phyloP scores from a whole-genome alignment of 2,797 vertebrate species.

The Scleropages formosus region DNA sequence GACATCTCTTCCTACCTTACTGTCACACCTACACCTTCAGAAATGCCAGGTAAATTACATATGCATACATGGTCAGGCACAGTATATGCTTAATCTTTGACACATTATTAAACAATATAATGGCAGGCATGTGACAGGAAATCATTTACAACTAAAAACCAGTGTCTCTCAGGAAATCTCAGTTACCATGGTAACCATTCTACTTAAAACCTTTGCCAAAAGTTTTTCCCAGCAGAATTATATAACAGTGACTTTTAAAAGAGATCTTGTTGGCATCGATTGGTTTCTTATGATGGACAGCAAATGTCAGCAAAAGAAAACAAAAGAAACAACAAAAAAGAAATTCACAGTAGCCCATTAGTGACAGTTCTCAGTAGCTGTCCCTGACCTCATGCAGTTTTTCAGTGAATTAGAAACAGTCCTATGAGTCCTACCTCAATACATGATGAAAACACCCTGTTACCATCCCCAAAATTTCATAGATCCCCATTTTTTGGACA shows the following conservation, averaged over 20 bases:
- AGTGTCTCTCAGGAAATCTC: conserved; percentile 20
- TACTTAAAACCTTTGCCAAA: conserved; percentile 23
- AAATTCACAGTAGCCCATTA: conserved; percentile 19
- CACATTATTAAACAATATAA: conserved; percentile 19
- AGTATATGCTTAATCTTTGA: conserved; percentile 9
- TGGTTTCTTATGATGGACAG: conserved; percentile 10
- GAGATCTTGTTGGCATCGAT: conserved; percentile 21
- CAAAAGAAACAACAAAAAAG: conserved; percentile 26
- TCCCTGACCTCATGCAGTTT: background rate
- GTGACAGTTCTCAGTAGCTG: background rate
- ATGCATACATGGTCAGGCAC: background rate
- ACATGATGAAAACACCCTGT: background rate
- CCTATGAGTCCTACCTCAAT: background rate
- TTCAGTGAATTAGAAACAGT: background rate
- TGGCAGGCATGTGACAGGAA: conserved; percentile 22
- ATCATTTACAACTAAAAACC: conserved; percentile 23
- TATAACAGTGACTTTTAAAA: conserved; percentile 25
- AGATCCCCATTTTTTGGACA: conserved; percentile 15
- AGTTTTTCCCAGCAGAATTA: conserved; percentile 22
- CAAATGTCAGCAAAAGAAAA: conserved; percentile 14
- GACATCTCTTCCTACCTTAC: background rate
- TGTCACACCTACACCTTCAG: background rate
- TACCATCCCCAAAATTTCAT: conserved; percentile 21
- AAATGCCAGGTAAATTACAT: conserved; percentile 1
- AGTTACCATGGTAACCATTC: conserved; percentile 22